phyloP scores from a whole-genome alignment of 2,113 vertebrate species.

The Orcinus orca region DNA sequence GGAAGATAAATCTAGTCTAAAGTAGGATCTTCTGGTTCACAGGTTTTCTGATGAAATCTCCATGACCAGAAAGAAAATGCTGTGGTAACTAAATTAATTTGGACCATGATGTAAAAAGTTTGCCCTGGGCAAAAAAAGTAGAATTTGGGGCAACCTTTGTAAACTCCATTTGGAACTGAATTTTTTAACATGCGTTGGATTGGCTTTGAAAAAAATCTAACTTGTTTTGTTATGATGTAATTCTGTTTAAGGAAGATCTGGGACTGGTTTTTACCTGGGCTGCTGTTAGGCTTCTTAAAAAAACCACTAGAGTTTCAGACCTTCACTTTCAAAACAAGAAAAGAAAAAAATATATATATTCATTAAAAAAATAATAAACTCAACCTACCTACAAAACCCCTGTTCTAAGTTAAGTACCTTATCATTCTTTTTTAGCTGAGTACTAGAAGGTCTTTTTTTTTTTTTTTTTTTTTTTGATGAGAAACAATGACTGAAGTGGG shows the following conservation, averaged over 20 bases:
- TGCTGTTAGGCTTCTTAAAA: slow-evolving; percentile 16
- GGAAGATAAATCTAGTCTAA: not conserved
- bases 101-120: not conserved
- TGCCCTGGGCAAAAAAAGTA: not conserved
- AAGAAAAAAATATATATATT: not conserved
- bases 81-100: not conserved
- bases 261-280: not conserved
- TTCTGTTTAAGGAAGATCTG: not conserved
- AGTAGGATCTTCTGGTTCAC: not conserved
- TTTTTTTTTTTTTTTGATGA: not conserved
- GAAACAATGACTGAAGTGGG: not conserved
- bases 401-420: not conserved
- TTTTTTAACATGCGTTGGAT: not conserved
- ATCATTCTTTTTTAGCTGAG: not conserved
- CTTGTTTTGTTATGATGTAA: slow-evolving; percentile 11
- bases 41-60: not conserved
- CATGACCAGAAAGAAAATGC: not conserved
- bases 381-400: not conserved
- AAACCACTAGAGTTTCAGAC: not conserved
- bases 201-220: slow-evolving; percentile 12
- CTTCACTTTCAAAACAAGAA: slow-evolving; percentile 3
- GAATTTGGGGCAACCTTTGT: not conserved
- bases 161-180: not conserved
- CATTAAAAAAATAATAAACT: not conserved
- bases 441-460: not conserved